phyloP scores from a whole-genome alignment of 2,888 invertebrate genomes.

The Melikaiella ostensackeni region DNA sequence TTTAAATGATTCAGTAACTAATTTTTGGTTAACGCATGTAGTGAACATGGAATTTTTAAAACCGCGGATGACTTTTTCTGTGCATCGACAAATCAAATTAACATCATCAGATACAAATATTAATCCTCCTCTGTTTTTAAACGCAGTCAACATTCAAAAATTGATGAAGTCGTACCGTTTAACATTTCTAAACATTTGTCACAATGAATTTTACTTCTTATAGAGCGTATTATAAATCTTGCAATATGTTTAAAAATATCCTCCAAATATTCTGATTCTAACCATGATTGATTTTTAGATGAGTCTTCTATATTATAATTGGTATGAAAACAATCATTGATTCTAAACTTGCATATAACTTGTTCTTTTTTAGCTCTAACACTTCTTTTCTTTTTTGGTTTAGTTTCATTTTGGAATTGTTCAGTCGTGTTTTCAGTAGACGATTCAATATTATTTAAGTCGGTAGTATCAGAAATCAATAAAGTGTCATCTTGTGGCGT shows the following conservation, averaged over 20 bases:
- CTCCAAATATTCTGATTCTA: background rate
- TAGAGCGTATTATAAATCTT: background rate
- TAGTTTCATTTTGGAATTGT: background rate
- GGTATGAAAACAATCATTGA: background rate
- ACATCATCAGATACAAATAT: slow-evolving; percentile 45
- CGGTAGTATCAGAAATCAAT: slow-evolving; percentile 24
- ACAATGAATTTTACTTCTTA: slow-evolving; percentile 38
- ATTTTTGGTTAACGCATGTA: slow-evolving; percentile 19
- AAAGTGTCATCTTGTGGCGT: slow-evolving; percentile 42
- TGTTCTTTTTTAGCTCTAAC: background rate
- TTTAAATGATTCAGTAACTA: slow-evolving; percentile 43
- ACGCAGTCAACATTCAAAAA: slow-evolving; percentile 39
- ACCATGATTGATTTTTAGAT: background rate
- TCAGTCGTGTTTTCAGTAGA: rapidly evolving
- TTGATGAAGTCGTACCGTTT: background rate
- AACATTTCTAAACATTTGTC: slow-evolving; percentile 39
- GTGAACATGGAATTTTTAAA: slow-evolving; percentile 11
- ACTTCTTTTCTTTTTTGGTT: background rate
- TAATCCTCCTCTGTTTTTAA: slow-evolving; percentile 46
- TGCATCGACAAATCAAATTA: slow-evolving; percentile 26
- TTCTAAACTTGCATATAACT: background rate
- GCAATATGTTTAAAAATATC: background rate
- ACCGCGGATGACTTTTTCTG: slow-evolving; percentile 40
- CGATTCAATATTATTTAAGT: background rate
- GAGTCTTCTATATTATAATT: background rate